Percentiles rank a stretch among this genome's conserved stretches.
Evolutionary conservation across 2,797 vertebrate genomes (phyloP).

Genomic region (Mus spretus): DNA sequence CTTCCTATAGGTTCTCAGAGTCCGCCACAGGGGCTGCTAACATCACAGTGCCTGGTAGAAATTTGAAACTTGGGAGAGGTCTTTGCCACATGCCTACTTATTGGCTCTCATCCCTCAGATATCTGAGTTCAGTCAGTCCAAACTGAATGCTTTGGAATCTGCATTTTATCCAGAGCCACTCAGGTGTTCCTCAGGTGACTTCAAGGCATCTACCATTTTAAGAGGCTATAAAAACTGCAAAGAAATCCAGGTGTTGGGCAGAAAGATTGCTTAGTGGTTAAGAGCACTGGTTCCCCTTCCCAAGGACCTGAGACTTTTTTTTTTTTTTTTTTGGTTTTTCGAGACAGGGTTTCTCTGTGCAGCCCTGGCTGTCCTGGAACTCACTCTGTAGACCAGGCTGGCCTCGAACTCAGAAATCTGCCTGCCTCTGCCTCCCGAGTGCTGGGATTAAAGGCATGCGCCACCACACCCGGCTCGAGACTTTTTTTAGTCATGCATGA

Average conservation of each 20-base stretch:
- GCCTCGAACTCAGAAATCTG: too few relatives aligned
- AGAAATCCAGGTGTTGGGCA: neutral
- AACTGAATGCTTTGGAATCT: neutral
- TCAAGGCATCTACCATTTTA: neutral
- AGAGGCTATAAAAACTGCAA: neutral
- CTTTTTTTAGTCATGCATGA: conserved; percentile 32
- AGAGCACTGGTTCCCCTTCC: neutral
- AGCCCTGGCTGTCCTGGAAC: too few relatives aligned
- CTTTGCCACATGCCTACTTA: too few relatives aligned
- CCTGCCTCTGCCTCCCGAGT: too few relatives aligned
- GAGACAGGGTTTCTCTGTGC: too few relatives aligned
- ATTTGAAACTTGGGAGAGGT: neutral
- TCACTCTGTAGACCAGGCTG: too few relatives aligned
- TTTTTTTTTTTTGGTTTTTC: too few relatives aligned
- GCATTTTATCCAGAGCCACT: neutral
- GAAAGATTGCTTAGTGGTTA: neutral
- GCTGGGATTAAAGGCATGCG: too few relatives aligned
- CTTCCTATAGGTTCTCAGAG: neutral
- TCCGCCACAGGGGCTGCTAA: too few relatives aligned
- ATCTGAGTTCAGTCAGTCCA: neutral
- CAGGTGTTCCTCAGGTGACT: neutral
- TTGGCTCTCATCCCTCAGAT: neutral
- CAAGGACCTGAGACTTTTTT: neutral
- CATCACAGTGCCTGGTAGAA: too few relatives aligned
- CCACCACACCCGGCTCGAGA: too few relatives aligned